Evolutionary conservation across 2,888 invertebrate genomes (phyloP).

Genomic region (Pollenia labialis): DNA sequence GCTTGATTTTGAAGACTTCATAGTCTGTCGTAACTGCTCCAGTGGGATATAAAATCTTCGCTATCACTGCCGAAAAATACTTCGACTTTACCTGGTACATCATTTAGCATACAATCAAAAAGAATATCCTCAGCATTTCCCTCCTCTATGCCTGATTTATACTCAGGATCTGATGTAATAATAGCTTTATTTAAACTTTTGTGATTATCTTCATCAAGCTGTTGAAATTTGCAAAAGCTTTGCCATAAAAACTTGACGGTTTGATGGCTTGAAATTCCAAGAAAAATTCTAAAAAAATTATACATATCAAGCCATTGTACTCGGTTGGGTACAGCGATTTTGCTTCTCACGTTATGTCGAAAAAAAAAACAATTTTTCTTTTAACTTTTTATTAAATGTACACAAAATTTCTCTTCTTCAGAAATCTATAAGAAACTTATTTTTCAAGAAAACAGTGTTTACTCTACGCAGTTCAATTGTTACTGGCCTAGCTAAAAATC

Average conservation of each 20-base stretch:
- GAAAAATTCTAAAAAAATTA: not conserved
- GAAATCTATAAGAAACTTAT: too few species aligned
- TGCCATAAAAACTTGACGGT: constrained; percentile 6
- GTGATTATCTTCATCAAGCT: not conserved
- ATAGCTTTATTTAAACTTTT: constrained; percentile 33
- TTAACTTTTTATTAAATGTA: too few species aligned
- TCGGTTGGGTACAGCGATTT: constrained; percentile 33
- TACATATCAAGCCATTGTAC: constrained; percentile 35
- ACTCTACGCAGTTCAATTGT: too few species aligned
- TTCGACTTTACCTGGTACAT: constrained; percentile 50
- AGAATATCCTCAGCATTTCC: constrained; percentile 27
- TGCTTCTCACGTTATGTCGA: too few species aligned
- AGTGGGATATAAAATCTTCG: constrained; percentile 27
- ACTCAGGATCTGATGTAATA: constrained; percentile 49
- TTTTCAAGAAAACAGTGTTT: too few species aligned
- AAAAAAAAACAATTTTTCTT: too few species aligned
- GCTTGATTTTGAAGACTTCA: not conserved
- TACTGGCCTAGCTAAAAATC: too few species aligned
- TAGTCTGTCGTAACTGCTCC: constrained; percentile 19
- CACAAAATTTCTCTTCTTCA: too few species aligned
- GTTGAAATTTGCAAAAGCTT: constrained; percentile 11
- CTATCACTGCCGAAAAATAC: constrained; percentile 48
- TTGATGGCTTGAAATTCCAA: not conserved
- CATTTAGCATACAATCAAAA: constrained; percentile 41
- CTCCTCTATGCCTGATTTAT: constrained; percentile 50